A percentile compares a stretch with the other conserved stretches of the same genome.
These are phyloP conservation scores for Andrena chrysosceles DNA, from an alignment of 2,888 invertebrate genomes.

Conservation along the genomic window DNA sequence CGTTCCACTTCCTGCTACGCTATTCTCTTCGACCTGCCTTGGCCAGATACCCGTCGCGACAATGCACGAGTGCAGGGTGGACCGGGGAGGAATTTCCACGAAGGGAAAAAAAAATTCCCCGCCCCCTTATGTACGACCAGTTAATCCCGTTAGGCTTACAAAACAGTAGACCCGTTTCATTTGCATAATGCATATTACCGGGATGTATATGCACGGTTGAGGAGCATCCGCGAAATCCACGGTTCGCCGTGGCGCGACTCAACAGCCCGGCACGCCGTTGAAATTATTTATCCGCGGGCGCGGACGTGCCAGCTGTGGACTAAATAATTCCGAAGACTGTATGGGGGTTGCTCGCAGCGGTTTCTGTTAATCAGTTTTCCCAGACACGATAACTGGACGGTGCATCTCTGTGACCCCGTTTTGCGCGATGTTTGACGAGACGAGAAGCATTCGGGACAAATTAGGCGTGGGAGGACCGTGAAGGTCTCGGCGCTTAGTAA, in stretches of 20 bases:
- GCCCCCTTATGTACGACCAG: constrained; percentile 27
- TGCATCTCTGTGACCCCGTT: constrained; percentile 28
- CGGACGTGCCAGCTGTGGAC: constrained; percentile 22
- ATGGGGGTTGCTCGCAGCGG: constrained; percentile 7
- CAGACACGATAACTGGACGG: constrained; percentile 39
- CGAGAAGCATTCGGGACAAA: constrained; percentile 7
- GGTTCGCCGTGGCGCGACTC: background rate
- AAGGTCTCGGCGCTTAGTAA: background rate
- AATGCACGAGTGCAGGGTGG: constrained; percentile 1
- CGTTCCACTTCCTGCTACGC: constrained; percentile 61
- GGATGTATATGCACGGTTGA: background rate
- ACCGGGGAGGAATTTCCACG: constrained; percentile 8
- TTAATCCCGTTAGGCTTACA: constrained; percentile 30
- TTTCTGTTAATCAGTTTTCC: constrained; percentile 48
- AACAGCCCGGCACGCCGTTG: background rate
- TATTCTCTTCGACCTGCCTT: constrained; percentile 61
- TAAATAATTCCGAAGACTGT: constrained; percentile 15
- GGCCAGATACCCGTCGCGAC: constrained; percentile 51
- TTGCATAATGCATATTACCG: constrained; percentile 1
- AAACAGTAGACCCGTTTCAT: constrained; percentile 30
- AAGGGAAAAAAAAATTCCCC: background rate
- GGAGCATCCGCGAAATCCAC: background rate
- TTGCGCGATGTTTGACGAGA: constrained; percentile 20
- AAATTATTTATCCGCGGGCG: constrained; percentile 32
- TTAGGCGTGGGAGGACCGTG: background rate